phyloP scores from a whole-genome alignment of 1,140 invertebrate species.

The Aethina tumida region DNA sequence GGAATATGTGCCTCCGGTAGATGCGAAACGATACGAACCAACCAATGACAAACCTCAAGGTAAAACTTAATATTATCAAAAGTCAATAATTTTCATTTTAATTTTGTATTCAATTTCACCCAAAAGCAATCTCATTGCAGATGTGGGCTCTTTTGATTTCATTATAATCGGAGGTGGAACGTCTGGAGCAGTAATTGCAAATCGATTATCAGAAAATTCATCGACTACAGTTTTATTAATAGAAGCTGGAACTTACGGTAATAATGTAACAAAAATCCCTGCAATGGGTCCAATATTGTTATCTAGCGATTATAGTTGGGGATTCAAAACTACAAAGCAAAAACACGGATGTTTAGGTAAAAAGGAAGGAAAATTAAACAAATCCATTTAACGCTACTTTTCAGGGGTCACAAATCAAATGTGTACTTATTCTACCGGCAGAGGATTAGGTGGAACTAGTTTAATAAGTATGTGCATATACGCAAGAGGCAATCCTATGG shows the following conservation, averaged over 20 bases:
- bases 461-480: constrained; percentile 56
- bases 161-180: constrained; percentile 51
- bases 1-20: no score
- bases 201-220: constrained; percentile 39
- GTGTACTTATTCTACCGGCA: constrained; percentile 34
- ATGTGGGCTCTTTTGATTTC: constrained; percentile 31
- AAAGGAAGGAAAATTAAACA: no score
- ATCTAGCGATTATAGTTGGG: constrained; percentile 10
- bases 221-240: constrained; percentile 43
- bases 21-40: no score
- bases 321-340: constrained; percentile 9
- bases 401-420: constrained; percentile 8
- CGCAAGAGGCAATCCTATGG: constrained; percentile 45
- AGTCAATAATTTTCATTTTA: no score
- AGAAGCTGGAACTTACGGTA: constrained; percentile 39
- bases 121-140: no score
- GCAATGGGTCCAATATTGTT: constrained; percentile 3
- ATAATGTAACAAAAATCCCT: constrained; percentile 5
- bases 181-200: constrained; percentile 52
- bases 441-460: constrained; percentile 45
- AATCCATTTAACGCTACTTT: constrained; percentile 1
- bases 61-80: no score
- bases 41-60: no score
- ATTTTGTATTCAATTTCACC: no score
- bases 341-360: constrained; percentile 29